Evolutionary conservation across 2,888 invertebrate species (phyloP), one percentile per base, ranked within the genome.

Genomic region (Carterocephalus palaemon): DNA sequence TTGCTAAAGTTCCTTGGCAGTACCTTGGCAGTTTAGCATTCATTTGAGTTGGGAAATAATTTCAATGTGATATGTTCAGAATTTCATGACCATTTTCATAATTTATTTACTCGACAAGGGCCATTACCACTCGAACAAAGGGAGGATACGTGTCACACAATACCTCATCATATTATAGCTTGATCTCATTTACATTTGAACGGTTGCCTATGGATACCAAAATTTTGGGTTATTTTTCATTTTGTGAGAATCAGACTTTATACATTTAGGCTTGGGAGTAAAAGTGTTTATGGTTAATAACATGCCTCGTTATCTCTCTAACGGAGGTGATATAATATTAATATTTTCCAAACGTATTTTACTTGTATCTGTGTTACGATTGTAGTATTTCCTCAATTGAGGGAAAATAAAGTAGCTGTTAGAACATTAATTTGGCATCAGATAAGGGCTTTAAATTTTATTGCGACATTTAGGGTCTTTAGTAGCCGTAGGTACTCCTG

Each of bases 361-460:
- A n/a, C n/a, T n/a, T n/a, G n/a, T n/a, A n/a, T n/a, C n/a, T n/a
- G n/a, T n/a, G 6, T 26, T 12, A 26, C 12, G 12, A 26, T 12
- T 7, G 1, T 12, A 1, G 26, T 26, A 12, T 26, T 26, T 26
- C 6, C 7, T 6, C 10, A 26, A 6, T 26, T 24, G 9, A 24
- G 2, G 6, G 2, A n/a, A 8, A 8, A 19, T 26, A 33, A 33
- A 33, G 19, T 23, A 17, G 26, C 26, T 33, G 33, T 12, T 42
- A 42, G 6, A 32, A 26, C 32, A 24, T 12, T 34, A 26, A 26
- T 26, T 42, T 20, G 5, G 26, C 33, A 34, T 42, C 41, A 26
- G 41, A 42, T 34, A 33, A 19, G 7, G 12, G 8, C 38, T 19
- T 38, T 28, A 26, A 38, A 38, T 41, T 42, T 41, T 19, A 41